Evolutionary conservation across 2,113 vertebrate species (phyloP).

Genomic region (Podilymbus podiceps): DNA sequence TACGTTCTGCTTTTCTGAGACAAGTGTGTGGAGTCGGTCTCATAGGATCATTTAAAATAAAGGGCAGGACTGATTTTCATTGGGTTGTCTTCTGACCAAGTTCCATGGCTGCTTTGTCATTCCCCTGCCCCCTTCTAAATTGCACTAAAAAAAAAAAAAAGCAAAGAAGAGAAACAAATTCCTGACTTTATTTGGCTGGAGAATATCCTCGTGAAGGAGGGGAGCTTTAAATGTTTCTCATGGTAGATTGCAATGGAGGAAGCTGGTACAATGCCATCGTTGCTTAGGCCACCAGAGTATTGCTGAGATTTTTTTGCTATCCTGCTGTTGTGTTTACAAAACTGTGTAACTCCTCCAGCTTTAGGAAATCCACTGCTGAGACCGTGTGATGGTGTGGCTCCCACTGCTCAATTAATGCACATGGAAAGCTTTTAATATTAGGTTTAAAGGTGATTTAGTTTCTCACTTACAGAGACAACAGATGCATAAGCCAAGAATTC

Average conservation of each 20-base stretch:
- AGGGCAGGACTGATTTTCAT: not conserved
- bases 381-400: not conserved
- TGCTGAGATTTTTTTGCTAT: not conserved
- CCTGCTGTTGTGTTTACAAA: not conserved
- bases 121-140: not conserved
- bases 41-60: not conserved
- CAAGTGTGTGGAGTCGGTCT: not conserved
- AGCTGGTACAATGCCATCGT: slow-evolving; percentile 36
- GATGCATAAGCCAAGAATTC: not conserved
- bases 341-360: not conserved
- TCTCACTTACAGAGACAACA: not conserved
- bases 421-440: not conserved
- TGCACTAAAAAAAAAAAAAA: not conserved
- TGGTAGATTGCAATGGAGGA: not conserved
- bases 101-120: not conserved
- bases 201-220: not conserved
- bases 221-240: not conserved
- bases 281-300: not conserved
- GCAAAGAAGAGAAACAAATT: slow-evolving; percentile 11
- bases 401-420: not conserved
- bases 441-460: not conserved
- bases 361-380: not conserved
- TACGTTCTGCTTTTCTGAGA: not conserved
- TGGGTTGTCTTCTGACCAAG: not conserved
- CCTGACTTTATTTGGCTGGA: slow-evolving; percentile 61